Percentiles rank a stretch among this genome's conserved stretches.
These are phyloP conservation scores for Entelurus aequoreus DNA, from an alignment of 2,113 vertebrate species.

Conservation along the genomic window DNA sequence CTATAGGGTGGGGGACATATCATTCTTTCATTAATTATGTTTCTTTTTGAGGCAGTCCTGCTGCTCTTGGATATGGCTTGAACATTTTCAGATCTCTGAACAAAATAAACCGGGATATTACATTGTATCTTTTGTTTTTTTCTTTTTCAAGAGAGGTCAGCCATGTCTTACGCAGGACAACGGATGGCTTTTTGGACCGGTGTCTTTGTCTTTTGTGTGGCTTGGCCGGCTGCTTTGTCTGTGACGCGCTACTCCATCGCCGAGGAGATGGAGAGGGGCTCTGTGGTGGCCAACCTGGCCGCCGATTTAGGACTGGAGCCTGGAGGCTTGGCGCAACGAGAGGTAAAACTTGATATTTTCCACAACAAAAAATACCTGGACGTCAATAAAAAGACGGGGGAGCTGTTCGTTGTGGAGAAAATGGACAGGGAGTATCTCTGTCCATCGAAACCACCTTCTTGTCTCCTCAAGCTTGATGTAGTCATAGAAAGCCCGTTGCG, in stretches of 20 bases:
- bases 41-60: neutral
- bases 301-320: constrained; percentile 74
- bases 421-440: constrained; percentile 60
- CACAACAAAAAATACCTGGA: constrained; percentile 70
- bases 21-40: neutral
- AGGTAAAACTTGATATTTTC: constrained; percentile 62
- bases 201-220: constrained; percentile 56
- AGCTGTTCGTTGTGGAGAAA: constrained; percentile 55
- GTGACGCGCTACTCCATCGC: constrained; percentile 73
- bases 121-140: neutral
- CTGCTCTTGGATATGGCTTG: neutral
- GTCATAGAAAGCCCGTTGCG: constrained; percentile 69
- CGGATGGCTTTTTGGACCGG: constrained; percentile 28
- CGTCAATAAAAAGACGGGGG: constrained; percentile 68
- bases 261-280: constrained; percentile 78
- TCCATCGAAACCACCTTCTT: constrained; percentile 8
- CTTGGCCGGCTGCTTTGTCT: constrained; percentile 7
- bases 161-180: neutral
- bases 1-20: constrained; percentile 9
- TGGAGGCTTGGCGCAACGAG: constrained; percentile 46
- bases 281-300: constrained; percentile 76
- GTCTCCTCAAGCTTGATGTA: constrained; percentile 70
- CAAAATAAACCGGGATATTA: neutral
- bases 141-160: neutral
- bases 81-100: neutral